Percentiles rank a stretch among this genome's conserved stretches.
Evolutionary conservation across 1,140 invertebrate genomes (phyloP).

Genomic region (Drosophila lacertosa): DNA sequence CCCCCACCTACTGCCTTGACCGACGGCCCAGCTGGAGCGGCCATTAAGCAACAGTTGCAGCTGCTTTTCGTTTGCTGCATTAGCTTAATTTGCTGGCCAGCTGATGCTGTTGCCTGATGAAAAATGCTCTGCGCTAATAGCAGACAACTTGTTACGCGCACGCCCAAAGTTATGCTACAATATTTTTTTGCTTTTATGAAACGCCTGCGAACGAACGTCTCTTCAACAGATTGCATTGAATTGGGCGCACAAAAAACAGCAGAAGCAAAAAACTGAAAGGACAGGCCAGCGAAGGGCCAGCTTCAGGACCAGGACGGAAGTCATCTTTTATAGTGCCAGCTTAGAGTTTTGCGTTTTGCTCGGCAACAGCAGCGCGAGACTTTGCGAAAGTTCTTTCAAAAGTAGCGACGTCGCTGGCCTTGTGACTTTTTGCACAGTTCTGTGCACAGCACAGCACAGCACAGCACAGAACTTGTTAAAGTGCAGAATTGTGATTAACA

Average conservation of each 20-base stretch:
- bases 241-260: conserved; percentile 46
- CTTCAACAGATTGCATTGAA: conserved; percentile 75
- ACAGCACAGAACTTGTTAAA: conserved; percentile 78
- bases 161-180: conserved; percentile 69
- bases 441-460: conserved; percentile 33
- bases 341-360: conserved; percentile 44
- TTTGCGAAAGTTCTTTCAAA: conserved; percentile 57
- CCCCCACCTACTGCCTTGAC: background rate
- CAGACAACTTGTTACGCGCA: conserved; percentile 62
- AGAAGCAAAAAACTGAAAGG: background rate
- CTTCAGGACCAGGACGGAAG: conserved; percentile 57
- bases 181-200: conserved; percentile 74
- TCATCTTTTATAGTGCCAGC: conserved; percentile 78
- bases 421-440: conserved; percentile 61
- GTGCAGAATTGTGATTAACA: conserved; percentile 81
- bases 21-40: background rate
- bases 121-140: conserved; percentile 62
- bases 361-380: conserved; percentile 1
- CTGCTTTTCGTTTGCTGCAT: conserved; percentile 48
- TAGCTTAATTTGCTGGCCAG: conserved; percentile 69
- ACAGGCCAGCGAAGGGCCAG: background rate
- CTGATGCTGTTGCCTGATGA: conserved; percentile 58
- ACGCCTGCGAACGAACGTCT: conserved; percentile 32
- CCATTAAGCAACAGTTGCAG: conserved; percentile 66
- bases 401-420: conserved; percentile 58